phyloP scores from a whole-genome alignment of 2,888 invertebrate genomes.

The Macaria notata region DNA sequence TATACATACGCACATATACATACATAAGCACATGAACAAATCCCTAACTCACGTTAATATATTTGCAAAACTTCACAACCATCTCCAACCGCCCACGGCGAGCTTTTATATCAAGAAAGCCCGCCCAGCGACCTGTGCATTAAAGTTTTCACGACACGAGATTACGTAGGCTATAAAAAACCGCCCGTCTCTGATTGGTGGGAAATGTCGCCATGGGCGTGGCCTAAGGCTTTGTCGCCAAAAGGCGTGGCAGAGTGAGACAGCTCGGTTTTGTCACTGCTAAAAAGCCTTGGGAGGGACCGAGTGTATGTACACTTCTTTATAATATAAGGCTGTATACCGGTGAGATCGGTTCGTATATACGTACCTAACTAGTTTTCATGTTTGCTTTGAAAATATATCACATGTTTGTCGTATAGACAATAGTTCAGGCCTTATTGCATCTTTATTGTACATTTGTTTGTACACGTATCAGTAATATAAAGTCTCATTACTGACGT shows the following conservation, averaged over 20 bases:
- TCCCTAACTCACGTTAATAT: too few relatives aligned
- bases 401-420: too few relatives aligned
- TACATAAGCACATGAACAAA: too few relatives aligned
- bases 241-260: slow-evolving; percentile 71
- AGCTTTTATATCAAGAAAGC: slow-evolving; percentile 7
- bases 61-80: neutral
- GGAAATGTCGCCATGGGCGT: slow-evolving; percentile 76
- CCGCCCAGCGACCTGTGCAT: slow-evolving; percentile 26
- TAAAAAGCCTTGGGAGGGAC: slow-evolving; percentile 60
- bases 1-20: too few relatives aligned
- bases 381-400: too few relatives aligned
- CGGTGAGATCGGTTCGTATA: neutral
- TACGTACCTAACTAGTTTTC: too few relatives aligned
- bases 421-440: too few relatives aligned
- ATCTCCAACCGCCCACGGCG: slow-evolving; percentile 3
- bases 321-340: slow-evolving; percentile 11
- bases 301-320: slow-evolving; percentile 24
- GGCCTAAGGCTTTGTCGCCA: slow-evolving; percentile 72
- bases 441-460: too few relatives aligned
- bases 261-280: slow-evolving; percentile 67
- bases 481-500: too few relatives aligned
- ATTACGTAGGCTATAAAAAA: slow-evolving; percentile 52
- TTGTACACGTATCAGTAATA: too few relatives aligned
- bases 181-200: slow-evolving; percentile 56
- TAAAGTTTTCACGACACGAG: slow-evolving; percentile 32